Evolutionary conservation across 2,888 invertebrate species (phyloP), one percentile per base, ranked within the genome.

Genomic region (Drosophila heteroneura): DNA sequence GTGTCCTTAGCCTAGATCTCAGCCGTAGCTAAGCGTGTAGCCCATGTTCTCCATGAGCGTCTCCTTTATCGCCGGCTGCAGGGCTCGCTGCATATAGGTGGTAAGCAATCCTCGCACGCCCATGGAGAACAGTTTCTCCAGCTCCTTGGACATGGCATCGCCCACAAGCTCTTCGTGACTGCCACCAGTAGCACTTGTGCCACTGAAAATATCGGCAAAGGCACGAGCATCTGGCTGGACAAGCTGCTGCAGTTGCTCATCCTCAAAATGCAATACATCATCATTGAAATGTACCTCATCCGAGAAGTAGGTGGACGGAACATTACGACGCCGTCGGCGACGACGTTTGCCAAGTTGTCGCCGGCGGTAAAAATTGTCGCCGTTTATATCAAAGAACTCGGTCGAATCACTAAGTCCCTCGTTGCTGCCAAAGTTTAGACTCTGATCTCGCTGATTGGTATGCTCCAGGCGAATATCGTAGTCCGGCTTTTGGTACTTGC

Each of bases 1-100:
- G 37, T 51, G 53, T 14, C 35, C 35, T 30, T 12, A 53, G 28
- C 32, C n/a, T 9, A 28, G 12, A 19, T 37, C 16, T 75, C 94
- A 96, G 73, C 97, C 97, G 92, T 97, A 97, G 67, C 97, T 97
- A 86, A 97, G 95, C 51, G 97, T 97, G 92, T 97, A 97, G 9
- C 97, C 97, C 96, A 97, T 96, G 91, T 97, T 97, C 76, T 96
- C 95, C 97, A 97, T 97, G 37, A 97, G 94, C 1, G 97, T 97
- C 90, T 97, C 97, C 91, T 97, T 97, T 65, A 97, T 97, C 47
- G 97, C 97, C 12, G 97, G 97, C 87, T 97, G 97, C 58, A 97
- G 92, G 86, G 97, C 96, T 79, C 96, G 96, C 91, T 97, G 97
- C 96, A 97, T 97, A 85, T 97, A 97, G 33, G 96, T 96, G 0